phyloP scores from a whole-genome alignment of 2,113 vertebrate species.

The Forbesichthys agassizii region DNA sequence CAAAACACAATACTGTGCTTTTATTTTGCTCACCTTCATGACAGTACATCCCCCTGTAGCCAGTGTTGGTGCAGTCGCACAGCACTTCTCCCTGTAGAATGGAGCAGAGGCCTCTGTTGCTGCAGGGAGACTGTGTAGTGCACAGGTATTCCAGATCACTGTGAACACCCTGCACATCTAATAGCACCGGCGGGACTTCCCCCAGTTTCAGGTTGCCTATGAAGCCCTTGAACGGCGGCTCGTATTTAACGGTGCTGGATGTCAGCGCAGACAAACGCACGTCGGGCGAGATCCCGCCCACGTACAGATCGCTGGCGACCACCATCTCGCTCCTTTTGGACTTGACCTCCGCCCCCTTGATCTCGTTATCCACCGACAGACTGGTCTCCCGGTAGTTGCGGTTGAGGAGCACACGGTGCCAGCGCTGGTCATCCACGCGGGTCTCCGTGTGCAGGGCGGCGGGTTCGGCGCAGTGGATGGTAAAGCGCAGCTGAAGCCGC shows the following conservation, averaged over 20 bases:
- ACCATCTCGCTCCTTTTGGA: slow-evolving; percentile 91
- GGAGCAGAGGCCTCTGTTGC: slow-evolving; percentile 86
- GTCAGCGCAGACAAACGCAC: slow-evolving; percentile 92
- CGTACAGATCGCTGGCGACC: slow-evolving; percentile 89
- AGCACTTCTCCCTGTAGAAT: slow-evolving; percentile 83
- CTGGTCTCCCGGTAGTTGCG: slow-evolving; percentile 83
- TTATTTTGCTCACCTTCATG: slow-evolving; percentile 84
- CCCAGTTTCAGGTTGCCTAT: slow-evolving; percentile 87
- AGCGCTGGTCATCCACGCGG: slow-evolving; percentile 83
- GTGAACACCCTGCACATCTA: slow-evolving; percentile 88
- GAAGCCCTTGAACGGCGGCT: slow-evolving; percentile 87
- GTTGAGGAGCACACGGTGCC: slow-evolving; percentile 86
- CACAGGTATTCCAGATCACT: slow-evolving; percentile 87
- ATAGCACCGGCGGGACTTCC: slow-evolving; percentile 79
- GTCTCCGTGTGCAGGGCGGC: slow-evolving; percentile 85
- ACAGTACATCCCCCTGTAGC: slow-evolving; percentile 89
- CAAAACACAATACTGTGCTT: not conserved
- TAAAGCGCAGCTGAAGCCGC: slow-evolving; percentile 86
- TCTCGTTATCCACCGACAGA: slow-evolving; percentile 87
- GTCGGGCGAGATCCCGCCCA: slow-evolving; percentile 90
- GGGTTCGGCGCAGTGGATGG: slow-evolving; percentile 89
- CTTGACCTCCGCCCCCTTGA: slow-evolving; percentile 83
- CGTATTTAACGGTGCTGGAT: slow-evolving; percentile 93
- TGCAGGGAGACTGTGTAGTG: slow-evolving; percentile 83
- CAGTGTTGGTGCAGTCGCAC: slow-evolving; percentile 90